Conservation (phyloP, 2,888 invertebrate genomes). For the Pseudococcus longispinus region DNA sequence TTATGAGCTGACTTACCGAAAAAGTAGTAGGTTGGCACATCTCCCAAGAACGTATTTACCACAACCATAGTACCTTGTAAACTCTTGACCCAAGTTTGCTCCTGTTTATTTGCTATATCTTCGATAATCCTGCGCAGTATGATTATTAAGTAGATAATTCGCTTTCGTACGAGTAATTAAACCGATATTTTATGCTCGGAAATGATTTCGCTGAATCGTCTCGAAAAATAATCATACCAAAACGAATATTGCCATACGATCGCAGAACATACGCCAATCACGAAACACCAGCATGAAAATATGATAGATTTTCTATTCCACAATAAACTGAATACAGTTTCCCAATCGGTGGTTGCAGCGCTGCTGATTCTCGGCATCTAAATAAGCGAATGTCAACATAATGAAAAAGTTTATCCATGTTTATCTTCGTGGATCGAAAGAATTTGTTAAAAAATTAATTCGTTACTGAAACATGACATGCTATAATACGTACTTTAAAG, state of each 20-base stretch:
- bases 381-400: too few relatives aligned
- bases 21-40: slow-evolving; percentile 2
- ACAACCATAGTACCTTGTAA: not conserved
- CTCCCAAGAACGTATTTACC: slow-evolving; percentile 3
- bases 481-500: not conserved
- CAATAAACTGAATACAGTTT: not conserved
- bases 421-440: too few relatives aligned
- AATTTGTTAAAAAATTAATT: too few relatives aligned
- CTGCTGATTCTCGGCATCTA: not conserved
- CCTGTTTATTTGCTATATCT: not conserved
- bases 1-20: not conserved
- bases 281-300: slow-evolving; percentile 21
- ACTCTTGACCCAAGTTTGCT: not conserved
- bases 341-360: not conserved
- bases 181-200: too few relatives aligned
- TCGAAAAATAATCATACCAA: not conserved
- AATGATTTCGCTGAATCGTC: too few relatives aligned
- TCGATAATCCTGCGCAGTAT: not conserved
- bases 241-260: slow-evolving; percentile 20
- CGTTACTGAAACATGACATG: too few relatives aligned
- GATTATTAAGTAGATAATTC: too few relatives aligned
- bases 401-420: too few relatives aligned
- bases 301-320: not conserved
- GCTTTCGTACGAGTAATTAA: too few relatives aligned
- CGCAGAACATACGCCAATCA: slow-evolving; percentile 4